These are phyloP conservation scores for Clistopyga incitator DNA, from an alignment of 2,888 invertebrate species.

Conservation along the genomic window DNA sequence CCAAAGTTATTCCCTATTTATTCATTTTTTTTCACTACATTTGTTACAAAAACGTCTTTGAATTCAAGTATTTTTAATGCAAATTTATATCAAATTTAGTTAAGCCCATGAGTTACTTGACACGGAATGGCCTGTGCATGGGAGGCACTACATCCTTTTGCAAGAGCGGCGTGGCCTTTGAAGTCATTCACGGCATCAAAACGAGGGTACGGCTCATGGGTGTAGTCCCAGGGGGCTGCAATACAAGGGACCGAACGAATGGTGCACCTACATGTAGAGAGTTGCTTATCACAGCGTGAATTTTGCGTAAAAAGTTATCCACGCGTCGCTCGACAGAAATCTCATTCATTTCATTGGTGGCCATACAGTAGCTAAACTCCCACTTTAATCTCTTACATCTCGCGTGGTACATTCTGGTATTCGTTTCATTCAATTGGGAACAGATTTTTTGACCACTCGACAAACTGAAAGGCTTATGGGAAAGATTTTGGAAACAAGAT, in stretches of 20 bases:
- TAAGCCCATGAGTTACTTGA: too few species aligned
- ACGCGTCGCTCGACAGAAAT: slow-evolving; percentile 57
- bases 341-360: slow-evolving; percentile 58
- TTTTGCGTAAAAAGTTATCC: slow-evolving; percentile 52
- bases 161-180: slow-evolving; percentile 52
- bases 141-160: slow-evolving; percentile 29
- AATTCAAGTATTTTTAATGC: too few species aligned
- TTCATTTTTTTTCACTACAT: background rate
- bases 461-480: too few species aligned
- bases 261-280: slow-evolving; percentile 13
- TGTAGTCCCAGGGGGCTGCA: slow-evolving; percentile 26
- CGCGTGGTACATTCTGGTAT: background rate
- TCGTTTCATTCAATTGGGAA: background rate
- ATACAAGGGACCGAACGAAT: slow-evolving; percentile 23
- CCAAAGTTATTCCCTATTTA: background rate
- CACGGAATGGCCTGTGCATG: background rate
- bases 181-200: slow-evolving; percentile 53
- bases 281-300: slow-evolving; percentile 51
- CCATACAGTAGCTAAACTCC: background rate
- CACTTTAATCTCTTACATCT: background rate
- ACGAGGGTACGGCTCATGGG: slow-evolving; percentile 11
- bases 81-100: too few species aligned
- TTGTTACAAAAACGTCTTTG: too few species aligned
- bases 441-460: too few species aligned
- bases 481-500: too few species aligned